A percentile compares a stretch with the other conserved stretches of the same genome.
These are phyloP conservation scores for Argynnis bischoffii DNA, from an alignment of 2,888 invertebrate species.

Conservation along the genomic window DNA sequence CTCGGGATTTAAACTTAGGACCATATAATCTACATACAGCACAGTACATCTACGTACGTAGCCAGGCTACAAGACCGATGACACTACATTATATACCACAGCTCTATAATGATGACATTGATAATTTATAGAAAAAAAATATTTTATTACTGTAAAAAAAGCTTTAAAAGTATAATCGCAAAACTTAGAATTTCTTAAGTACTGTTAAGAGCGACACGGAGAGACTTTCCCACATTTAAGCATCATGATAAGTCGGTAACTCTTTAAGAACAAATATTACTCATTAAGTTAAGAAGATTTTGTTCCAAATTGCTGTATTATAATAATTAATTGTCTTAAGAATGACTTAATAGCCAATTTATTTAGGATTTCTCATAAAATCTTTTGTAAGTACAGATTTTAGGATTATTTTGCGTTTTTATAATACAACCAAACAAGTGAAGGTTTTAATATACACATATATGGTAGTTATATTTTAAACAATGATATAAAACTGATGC, in stretches of 20 bases:
- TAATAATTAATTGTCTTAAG: slow-evolving; percentile 79
- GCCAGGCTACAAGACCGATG: too few relatives aligned
- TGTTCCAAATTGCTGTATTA: slow-evolving; percentile 77
- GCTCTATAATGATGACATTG: too few relatives aligned
- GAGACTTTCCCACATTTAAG: slow-evolving; percentile 70
- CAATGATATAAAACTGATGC: too few relatives aligned
- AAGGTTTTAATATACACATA: too few relatives aligned
- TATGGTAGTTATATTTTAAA: too few relatives aligned
- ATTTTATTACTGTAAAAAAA: neutral
- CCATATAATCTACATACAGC: too few relatives aligned
- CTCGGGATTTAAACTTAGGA: too few relatives aligned
- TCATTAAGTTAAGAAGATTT: slow-evolving; percentile 76
- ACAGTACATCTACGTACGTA: too few relatives aligned
- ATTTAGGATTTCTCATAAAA: slow-evolving; percentile 39
- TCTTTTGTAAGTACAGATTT: slow-evolving; percentile 10
- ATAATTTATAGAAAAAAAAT: too few relatives aligned
- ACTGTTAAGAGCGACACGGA: slow-evolving; percentile 59
- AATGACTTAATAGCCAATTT: slow-evolving; percentile 67
- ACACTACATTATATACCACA: too few relatives aligned
- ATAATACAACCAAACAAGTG: neutral
- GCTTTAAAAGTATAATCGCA: slow-evolving; percentile 49
- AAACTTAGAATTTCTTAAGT: slow-evolving; percentile 56
- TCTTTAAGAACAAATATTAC: slow-evolving; percentile 75
- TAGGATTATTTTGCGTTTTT: neutral
- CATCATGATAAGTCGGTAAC: slow-evolving; percentile 70